A percentile compares a stretch with the other conserved stretches of the same genome.
phyloP scores from a whole-genome alignment of 2,888 invertebrate genomes.

The Alcis repandata region DNA sequence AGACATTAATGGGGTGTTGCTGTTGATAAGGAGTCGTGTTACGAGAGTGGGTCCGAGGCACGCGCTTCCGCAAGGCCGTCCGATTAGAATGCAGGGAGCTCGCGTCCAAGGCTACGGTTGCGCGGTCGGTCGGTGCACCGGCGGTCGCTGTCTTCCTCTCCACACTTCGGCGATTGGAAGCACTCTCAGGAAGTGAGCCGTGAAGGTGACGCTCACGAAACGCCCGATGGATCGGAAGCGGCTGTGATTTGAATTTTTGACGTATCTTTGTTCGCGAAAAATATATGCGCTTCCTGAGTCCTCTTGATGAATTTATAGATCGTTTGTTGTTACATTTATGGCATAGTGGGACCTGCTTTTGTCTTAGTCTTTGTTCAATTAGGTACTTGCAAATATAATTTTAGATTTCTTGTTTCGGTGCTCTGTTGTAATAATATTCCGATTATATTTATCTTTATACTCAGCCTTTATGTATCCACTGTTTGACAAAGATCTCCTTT shows the following conservation, averaged over 20 bases:
- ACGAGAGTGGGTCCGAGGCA: constrained; percentile 76
- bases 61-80: constrained; percentile 85
- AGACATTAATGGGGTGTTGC: constrained; percentile 56
- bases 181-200: constrained; percentile 76
- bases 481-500: too few relatives aligned
- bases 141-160: constrained; percentile 76
- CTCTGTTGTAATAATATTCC: background rate
- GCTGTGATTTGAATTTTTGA: constrained; percentile 80
- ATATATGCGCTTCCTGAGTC: constrained; percentile 63
- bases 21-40: constrained; percentile 74
- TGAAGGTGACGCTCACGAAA: constrained; percentile 80
- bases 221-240: constrained; percentile 77
- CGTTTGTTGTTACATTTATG: constrained; percentile 22
- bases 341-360: constrained; percentile 14
- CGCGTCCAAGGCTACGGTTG: constrained; percentile 82
- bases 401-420: background rate
- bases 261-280: constrained; percentile 69
- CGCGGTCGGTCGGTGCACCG: constrained; percentile 83
- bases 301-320: constrained; percentile 35
- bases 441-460: background rate
- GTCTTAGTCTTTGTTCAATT: constrained; percentile 18
- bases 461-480: too few relatives aligned
- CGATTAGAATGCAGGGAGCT: constrained; percentile 85
- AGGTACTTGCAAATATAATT: background rate
- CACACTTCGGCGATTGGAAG: constrained; percentile 69